Conservation (phyloP, 1,140 invertebrate species). For the Popillia japonica region DNA sequence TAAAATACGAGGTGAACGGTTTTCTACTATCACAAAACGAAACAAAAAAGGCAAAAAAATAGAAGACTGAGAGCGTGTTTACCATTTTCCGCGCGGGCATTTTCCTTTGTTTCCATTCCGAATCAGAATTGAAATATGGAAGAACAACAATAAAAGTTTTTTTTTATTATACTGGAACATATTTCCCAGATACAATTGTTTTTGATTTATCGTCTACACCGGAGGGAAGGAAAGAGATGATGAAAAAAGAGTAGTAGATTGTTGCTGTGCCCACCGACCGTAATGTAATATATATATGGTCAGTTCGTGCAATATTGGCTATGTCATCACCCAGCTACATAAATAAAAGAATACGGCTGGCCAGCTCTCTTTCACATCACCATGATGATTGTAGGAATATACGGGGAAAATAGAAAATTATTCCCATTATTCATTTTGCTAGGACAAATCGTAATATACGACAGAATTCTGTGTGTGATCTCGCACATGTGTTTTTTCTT, state of each 20-base stretch:
- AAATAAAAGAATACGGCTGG: slow-evolving; percentile 42
- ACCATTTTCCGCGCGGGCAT: slow-evolving; percentile 11
- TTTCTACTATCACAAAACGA: background rate
- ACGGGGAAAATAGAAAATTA: slow-evolving; percentile 12
- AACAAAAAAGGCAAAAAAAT: background rate
- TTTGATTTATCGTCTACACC: slow-evolving; percentile 34
- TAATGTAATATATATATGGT: slow-evolving; percentile 42
- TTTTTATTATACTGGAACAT: slow-evolving; percentile 32
- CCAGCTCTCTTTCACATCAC: background rate
- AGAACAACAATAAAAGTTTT: slow-evolving; percentile 31
- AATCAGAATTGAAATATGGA: slow-evolving; percentile 34
- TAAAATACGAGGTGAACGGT: slow-evolving; percentile 7
- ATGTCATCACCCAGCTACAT: slow-evolving; percentile 47
- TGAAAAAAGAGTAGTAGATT: slow-evolving; percentile 25
- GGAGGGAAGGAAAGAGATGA: slow-evolving; percentile 38
- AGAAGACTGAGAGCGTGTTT: background rate
- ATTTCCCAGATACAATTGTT: slow-evolving; percentile 36
- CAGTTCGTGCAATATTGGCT: slow-evolving; percentile 46
- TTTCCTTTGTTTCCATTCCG: slow-evolving; percentile 31
- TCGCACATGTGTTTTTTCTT: too few species aligned
- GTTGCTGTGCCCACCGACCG: slow-evolving; percentile 40
- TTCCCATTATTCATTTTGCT: slow-evolving; percentile 24
- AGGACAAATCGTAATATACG: slow-evolving; percentile 7
- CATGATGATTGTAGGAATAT: background rate
- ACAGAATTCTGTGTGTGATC: background rate